Evolutionary conservation across 2,888 invertebrate species (phyloP).

Genomic region (Operophtera brumata): DNA sequence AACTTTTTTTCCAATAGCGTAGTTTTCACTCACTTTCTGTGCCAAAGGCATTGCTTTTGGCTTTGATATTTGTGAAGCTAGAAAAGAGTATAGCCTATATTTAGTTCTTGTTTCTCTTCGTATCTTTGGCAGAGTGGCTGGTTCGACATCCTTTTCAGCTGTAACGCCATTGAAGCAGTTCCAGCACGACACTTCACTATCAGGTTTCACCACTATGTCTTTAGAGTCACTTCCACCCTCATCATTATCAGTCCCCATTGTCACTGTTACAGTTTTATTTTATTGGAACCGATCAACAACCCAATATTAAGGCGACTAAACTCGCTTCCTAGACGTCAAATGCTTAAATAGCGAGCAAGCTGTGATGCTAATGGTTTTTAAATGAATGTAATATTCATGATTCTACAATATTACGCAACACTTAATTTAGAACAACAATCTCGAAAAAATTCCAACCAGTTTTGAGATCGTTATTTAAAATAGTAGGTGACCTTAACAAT

Average conservation of each 20-base stretch:
- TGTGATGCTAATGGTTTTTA: slow-evolving; percentile 55
- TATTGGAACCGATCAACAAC: slow-evolving; percentile 21
- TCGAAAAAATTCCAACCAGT: slow-evolving; percentile 39
- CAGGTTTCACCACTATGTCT: slow-evolving; percentile 35
- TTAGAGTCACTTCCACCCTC: slow-evolving; percentile 31
- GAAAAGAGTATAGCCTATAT: slow-evolving; percentile 62
- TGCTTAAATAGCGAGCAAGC: slow-evolving; percentile 55
- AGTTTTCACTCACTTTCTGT: slow-evolving; percentile 65
- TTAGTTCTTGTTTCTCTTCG: slow-evolving; percentile 56
- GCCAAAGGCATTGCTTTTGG: slow-evolving; percentile 63
- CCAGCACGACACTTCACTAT: slow-evolving; percentile 61
- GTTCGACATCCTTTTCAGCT: slow-evolving; percentile 37
- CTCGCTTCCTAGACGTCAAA: slow-evolving; percentile 37
- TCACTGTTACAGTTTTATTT: slow-evolving; percentile 8
- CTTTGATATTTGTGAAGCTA: slow-evolving; percentile 59
- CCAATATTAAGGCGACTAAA: slow-evolving; percentile 50
- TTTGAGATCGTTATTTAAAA: slow-evolving; percentile 38
- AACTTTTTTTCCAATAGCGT: slow-evolving; percentile 56
- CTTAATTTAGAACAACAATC: slow-evolving; percentile 36
- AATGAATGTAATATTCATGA: slow-evolving; percentile 60
- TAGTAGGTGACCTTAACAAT: slow-evolving; percentile 34
- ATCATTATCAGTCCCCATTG: slow-evolving; percentile 37
- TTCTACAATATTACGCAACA: slow-evolving; percentile 51
- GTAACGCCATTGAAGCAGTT: slow-evolving; percentile 60
- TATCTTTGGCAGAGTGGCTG: slow-evolving; percentile 52